Base-by-base conservation (phyloP, 2,888 invertebrate genomes). In the Brachyopa scutellaris region DNA sequence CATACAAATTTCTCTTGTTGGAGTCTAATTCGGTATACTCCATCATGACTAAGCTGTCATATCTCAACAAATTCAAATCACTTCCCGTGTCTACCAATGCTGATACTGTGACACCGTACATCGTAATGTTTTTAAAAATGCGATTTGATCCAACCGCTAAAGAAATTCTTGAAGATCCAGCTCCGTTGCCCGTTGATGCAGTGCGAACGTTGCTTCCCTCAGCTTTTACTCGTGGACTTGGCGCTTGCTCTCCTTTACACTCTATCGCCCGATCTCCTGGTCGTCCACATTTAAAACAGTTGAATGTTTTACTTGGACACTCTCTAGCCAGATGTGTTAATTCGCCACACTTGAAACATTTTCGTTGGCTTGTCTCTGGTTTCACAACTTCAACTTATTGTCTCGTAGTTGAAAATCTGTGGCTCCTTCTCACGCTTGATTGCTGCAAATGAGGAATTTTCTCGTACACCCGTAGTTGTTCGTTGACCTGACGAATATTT, bases 51-150 rank as follows among this genome's bases (percentile, higher is more conserved):
- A 74, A 15, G 19, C 40, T 45, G 7, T 79, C 70, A 33, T 51
- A 53, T 15, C 74, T 19, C 7, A 79, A 6, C 4, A 73, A 19
- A 19, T 57, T 57, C 0, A 64, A 5, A 15, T 76, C 70, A 13
- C 77, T 69, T 4, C 69, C 64, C 2, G 69, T 74, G 11, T 74
- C 69, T 2, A 69, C 42, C 11, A 84, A 26, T 2, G 73, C 78
- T n/a, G 49, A 67, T 33, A 83, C 7, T 1, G 40, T 26, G 9
- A 33, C 19, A 3, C 33, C 49, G 4, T 38, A 11, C 33, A 67
- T 2, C 2, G 2, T 2, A 2, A 62, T 11, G 8, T 33, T 33
- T 7, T 64, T 64, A 4, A 73, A 73, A n/a, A 62, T 19, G 9
- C 49, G 19, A 17, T 59, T 49, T 1, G 57, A 31, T 15, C 31